phyloP scores from a whole-genome alignment of 2,113 vertebrate genomes.

The Poecile atricapillus region DNA sequence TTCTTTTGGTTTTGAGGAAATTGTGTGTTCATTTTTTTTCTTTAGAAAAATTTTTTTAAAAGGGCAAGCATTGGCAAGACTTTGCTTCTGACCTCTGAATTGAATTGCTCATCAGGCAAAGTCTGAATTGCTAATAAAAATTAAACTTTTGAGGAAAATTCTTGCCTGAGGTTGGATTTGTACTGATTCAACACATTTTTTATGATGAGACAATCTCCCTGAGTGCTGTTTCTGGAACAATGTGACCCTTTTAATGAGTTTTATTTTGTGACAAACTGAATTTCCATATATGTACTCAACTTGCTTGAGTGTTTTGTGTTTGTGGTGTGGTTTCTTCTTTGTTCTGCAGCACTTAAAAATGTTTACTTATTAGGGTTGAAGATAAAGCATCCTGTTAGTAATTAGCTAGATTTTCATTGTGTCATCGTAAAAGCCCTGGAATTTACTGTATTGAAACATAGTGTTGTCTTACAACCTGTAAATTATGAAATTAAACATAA shows the following conservation, averaged over 20 bases:
- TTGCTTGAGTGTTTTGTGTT: not conserved
- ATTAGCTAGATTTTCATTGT: not conserved
- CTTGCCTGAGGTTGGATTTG: slow-evolving; percentile 15
- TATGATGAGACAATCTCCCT: not conserved
- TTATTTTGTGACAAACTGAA: not conserved
- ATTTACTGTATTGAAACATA: not conserved
- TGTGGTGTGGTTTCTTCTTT: not conserved
- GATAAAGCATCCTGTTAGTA: slow-evolving; percentile 33
- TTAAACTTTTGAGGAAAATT: not conserved
- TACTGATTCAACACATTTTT: not conserved
- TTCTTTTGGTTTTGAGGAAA: not conserved
- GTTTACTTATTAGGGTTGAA: not conserved
- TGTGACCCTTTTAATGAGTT: not conserved
- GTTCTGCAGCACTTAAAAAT: not conserved
- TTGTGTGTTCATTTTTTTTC: not conserved
- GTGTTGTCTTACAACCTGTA: not conserved
- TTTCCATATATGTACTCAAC: not conserved
- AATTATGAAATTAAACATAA: not conserved
- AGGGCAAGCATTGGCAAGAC: not conserved
- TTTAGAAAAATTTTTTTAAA: not conserved
- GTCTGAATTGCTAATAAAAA: slow-evolving; percentile 2
- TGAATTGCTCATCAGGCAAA: not conserved
- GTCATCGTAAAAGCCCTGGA: not conserved
- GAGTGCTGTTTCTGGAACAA: not conserved
- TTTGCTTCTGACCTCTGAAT: not conserved